phyloP scores from a whole-genome alignment of 2,113 vertebrate species.

The Semnopithecus entellus region DNA sequence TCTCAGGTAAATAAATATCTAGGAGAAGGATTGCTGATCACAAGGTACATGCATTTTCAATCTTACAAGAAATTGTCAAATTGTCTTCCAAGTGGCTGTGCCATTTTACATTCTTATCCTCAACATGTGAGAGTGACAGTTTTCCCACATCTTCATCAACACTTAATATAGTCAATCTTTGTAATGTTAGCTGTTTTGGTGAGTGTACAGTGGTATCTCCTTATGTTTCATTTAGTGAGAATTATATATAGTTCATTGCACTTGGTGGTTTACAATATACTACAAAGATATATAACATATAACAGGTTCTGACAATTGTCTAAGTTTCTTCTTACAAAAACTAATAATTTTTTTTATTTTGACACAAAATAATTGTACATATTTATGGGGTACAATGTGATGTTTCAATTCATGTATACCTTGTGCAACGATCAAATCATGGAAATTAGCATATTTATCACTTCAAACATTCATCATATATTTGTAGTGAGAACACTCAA shows the following conservation, averaged over 20 bases:
- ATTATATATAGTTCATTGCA: not conserved
- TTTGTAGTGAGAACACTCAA: not conserved
- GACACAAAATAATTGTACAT: not conserved
- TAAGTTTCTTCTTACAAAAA: slow-evolving; percentile 41
- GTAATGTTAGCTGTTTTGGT: not conserved
- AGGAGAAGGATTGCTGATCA: not conserved
- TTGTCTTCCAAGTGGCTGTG: not conserved
- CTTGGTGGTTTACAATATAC: not conserved
- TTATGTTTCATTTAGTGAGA: not conserved
- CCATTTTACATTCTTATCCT: not conserved
- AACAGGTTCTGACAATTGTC: not conserved
- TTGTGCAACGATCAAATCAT: not conserved
- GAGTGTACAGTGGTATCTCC: accelerated
- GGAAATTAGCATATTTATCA: not conserved
- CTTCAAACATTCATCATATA: not conserved
- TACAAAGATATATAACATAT: not conserved
- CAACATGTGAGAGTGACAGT: not conserved
- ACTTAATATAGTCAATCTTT: not conserved
- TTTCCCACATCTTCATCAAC: not conserved
- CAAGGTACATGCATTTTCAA: not conserved
- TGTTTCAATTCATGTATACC: not conserved
- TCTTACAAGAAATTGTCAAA: not conserved
- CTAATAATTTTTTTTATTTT: not conserved
- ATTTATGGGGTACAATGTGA: not conserved
- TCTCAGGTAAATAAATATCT: not conserved